Base-by-base conservation (phyloP, 2,113 vertebrate genomes). In the Carassius auratus region DNA sequence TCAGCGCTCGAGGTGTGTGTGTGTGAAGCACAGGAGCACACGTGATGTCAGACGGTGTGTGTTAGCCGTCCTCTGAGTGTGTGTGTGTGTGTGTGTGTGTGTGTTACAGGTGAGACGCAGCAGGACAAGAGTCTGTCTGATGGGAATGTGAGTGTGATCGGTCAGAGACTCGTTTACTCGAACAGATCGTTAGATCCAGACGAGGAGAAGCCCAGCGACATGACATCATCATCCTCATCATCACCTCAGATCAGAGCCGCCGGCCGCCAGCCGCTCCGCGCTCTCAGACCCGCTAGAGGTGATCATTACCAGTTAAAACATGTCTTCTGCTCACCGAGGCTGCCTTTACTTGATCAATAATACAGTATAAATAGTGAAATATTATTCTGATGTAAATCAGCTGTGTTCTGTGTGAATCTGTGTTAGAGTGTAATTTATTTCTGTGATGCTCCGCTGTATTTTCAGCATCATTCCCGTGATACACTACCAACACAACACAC, bases 271-370 rank as follows among this genome's bases (percentile, higher is more conserved):
- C 90, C 94, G 6, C 84, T 93, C 88, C 93, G 93, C 91, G 90
- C 92, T 80, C 79, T 91, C 81, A 96, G 95, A 89, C 91, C 92
- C 83, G 87, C 88, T 8, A 96, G 94, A 96, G 96, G 96, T 97
- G 86, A 48, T 15, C 50, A 8, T 13, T 36, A 5, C 50, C 50
- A 52, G 3, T 14, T 14, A 14, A 52, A 52, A 4, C 1, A 52
- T 14, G 13, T 52, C 48, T 50, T 50, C 10, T 14, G 12, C 48
- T 50, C 48, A 12, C 10, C 1, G 1, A 9, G 42, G 42, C 42
- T 45, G 42, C 8, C 10, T 12, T 48, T 3, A 26, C 26, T 0
- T 50, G 48, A 50, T 50, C 12, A 14, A 50, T 13, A 50, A 50
- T 50, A 50, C 12, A 4, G 48, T 50, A 50, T 12, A 50, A 14